Evolutionary conservation across 2,888 invertebrate species (phyloP).

Genomic region (Drosophila parthenogenetica): DNA sequence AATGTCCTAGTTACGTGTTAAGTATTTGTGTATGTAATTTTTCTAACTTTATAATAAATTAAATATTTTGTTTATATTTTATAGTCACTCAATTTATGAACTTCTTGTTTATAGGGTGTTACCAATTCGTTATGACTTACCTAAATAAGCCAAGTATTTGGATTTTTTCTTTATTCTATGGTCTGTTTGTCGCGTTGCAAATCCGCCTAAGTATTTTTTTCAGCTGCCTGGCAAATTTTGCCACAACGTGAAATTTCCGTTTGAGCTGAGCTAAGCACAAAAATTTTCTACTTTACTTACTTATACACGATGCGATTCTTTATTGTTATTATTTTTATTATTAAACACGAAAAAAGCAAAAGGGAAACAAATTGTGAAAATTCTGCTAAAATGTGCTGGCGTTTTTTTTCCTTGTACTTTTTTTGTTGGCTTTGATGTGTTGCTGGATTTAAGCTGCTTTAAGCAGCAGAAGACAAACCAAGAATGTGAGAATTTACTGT

Average conservation of each 20-base stretch:
- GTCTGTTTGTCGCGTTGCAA: slow-evolving; percentile 75
- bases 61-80: too few species aligned
- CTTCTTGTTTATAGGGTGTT: slow-evolving; percentile 12
- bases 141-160: slow-evolving; percentile 13
- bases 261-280: slow-evolving; percentile 80
- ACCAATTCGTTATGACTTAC: not conserved
- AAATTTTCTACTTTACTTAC: slow-evolving; percentile 72
- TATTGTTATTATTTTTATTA: slow-evolving; percentile 69
- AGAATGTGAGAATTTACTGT: not conserved
- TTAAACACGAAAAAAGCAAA: slow-evolving; percentile 57
- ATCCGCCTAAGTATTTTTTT: slow-evolving; percentile 78
- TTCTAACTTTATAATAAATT: too few species aligned
- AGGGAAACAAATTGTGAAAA: slow-evolving; percentile 23
- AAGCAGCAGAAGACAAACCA: slow-evolving; percentile 32
- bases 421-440: slow-evolving; percentile 55
- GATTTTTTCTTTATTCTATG: slow-evolving; percentile 26
- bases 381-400: slow-evolving; percentile 20
- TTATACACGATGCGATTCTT: slow-evolving; percentile 63
- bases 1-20: not conserved
- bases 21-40: not conserved
- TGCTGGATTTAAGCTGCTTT: slow-evolving; percentile 34
- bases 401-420: slow-evolving; percentile 2
- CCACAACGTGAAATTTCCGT: slow-evolving; percentile 75
- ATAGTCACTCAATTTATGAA: not conserved
- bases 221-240: slow-evolving; percentile 62